Evolutionary conservation across 2,888 invertebrate species (phyloP), one percentile per base, ranked within the genome.

Genomic region (Drepanosiphum platanoidis): DNA sequence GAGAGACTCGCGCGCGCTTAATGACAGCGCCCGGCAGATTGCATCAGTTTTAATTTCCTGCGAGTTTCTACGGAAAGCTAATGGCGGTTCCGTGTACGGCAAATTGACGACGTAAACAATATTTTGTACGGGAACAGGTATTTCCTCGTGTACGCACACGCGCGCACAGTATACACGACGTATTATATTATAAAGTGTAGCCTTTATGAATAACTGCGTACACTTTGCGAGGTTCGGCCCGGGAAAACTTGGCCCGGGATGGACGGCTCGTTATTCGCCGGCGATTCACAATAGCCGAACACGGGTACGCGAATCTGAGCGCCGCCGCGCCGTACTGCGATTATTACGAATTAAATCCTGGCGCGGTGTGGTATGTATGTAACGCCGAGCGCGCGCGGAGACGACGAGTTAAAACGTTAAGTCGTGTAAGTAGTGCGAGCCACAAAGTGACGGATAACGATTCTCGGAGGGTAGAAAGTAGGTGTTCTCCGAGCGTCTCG

Each of bases 31-130:
- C 72, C 61, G 61, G 71, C 34, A 15, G 42, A 75, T 75, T 83
- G 64, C 46, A 66, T 75, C 64, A 30, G 75, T 83, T 83, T 74
- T 83, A 75, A 83, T 83, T 83, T 83, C 83, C 83, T 83, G 83
- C 66, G 75, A n/a, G n/a, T 64, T 39, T 18, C 71, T 30, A 34
- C 66, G 66, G 9, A 66, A 66, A 83, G 64, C 46, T 83, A 83
- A 83, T 83, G 83, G 83, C 27, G n/a, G 75, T 83, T 83, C 32
- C 83, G 83, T 83, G 83, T 74, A 82, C 71, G 39, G 61, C 81
- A 64, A 66, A 83, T 42, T 18, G 83, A 66, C 72, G 72, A 72
- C 39, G 82, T 66, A 66, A 83, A 83, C 74, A 74, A 75, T 75
- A 66, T 75, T 82, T 72, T 30, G 36, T 61, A 71, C 30, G 71